phyloP scores from a whole-genome alignment of 2,797 vertebrate species.

The Diglossa cyanea region DNA sequence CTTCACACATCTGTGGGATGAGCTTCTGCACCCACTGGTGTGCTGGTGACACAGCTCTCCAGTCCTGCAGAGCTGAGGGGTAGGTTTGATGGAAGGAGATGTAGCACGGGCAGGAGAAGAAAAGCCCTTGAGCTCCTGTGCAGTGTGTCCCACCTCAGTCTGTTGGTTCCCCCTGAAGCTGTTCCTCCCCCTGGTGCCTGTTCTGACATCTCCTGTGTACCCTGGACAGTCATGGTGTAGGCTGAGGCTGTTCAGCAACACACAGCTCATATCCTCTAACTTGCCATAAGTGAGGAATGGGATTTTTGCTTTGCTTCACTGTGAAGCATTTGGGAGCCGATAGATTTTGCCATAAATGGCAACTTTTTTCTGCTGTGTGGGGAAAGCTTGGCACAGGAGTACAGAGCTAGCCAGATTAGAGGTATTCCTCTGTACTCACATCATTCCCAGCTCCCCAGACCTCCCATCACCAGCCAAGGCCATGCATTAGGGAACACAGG shows the following conservation, averaged over 20 bases:
- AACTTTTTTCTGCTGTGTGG: background rate
- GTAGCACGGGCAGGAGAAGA: background rate
- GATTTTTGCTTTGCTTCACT: background rate
- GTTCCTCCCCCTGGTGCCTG: background rate
- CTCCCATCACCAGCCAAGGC: background rate
- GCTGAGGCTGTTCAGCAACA: background rate
- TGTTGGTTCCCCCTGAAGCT: background rate
- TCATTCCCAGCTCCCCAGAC: background rate
- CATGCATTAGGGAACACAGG: background rate
- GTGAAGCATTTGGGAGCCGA: background rate
- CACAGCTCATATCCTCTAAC: fast-evolving
- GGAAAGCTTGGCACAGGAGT: background rate
- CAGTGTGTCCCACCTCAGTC: fast-evolving
- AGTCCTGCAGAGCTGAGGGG: fast-evolving
- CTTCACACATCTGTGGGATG: fast-evolving
- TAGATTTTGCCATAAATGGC: background rate
- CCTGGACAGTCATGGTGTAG: background rate
- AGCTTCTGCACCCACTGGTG: background rate
- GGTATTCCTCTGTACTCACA: background rate
- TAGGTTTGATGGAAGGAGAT: background rate
- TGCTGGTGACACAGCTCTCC: background rate
- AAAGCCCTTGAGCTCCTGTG: background rate
- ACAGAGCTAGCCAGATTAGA: background rate
- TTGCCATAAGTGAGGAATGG: background rate
- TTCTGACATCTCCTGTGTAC: background rate